Evolutionary conservation across 2,113 vertebrate genomes (phyloP), one percentile per base, ranked within the genome.

Genomic region (Lophochroa leadbeateri): DNA sequence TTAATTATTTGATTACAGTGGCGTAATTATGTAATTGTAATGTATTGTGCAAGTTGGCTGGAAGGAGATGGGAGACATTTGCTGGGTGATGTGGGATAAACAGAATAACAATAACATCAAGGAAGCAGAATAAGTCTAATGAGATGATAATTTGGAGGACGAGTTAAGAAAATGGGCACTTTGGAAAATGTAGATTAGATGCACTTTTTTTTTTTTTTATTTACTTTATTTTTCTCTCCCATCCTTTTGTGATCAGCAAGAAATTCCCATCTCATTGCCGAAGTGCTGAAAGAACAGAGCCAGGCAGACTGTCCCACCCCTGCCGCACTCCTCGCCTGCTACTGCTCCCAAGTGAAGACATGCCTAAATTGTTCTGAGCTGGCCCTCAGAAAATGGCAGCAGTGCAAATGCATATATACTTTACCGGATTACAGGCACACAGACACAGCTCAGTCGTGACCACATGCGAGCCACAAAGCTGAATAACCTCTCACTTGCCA

Each of bases 1-100:
- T 98, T 98, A 98, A 98, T 98, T 98, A 98, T 98, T 98, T 98
- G 97, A 98, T 98, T 98, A 98, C 98, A 98, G 98, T 97, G 91
- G 96, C 49, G 7, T 98, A 98, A 98, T 98, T 98, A 97, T 97
- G 98, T 98, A 98, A 98, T 98, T 98, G 98, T 96, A 97, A 98
- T 96, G 96, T 97, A 97, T 98, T 98, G 97, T 97, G 96, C 92
- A 96, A 92, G 96, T 96, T 98, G 96, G 97, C 80, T 96, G 96
- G 92, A 97, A 96, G 96, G 96, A 97, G 96, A 96, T 53, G 89
- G 96, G 97, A 97, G 96, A 95, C 93, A 52, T 96, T 97, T 83
- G 91, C 86, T 79, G 97, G 97, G 88, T 97, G 97, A 97, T 10
- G 15, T 89, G 97, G 97, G 92, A 92, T 96, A 97, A 98, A 97